Base-by-base conservation (phyloP, 2,113 vertebrate species). In the Lepus timidus region DNA sequence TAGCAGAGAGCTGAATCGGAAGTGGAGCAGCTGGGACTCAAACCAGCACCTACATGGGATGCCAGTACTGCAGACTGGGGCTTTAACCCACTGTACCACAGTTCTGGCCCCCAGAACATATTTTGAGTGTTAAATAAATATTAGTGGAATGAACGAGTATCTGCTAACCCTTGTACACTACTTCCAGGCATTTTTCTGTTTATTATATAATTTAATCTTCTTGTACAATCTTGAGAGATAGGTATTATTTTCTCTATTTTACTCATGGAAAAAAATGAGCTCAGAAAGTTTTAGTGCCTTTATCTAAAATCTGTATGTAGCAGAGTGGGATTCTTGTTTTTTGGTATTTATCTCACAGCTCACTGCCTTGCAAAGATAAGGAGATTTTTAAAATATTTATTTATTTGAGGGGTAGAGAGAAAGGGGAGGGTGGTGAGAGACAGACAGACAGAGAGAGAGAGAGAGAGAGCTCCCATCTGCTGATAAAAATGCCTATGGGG, bases 241-340 rank as follows among this genome's bases (percentile, higher is more conserved):
- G 39, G 6, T n/a, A 80, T 85, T 80, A 80, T n/a, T 70, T 81
- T 92, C n/a, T 17, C 20, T 33, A 39, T 91, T 95, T 94, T 71
- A 78, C 20, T 90, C 52, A 92, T 75, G 67, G 73, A 61, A 86
- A 90, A 90, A 65, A 23, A 58, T 36, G 25, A 49, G 17, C 58
- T 92, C 51, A 61, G 62, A 36, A 78, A 92, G 39, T 90, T 74
- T 75, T 79, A 39, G 23, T 19, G 16, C 6, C 36, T 68, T 89
- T 6, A 51, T 9, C 10, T 36, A 55, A 64, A 75, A 39, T 75
- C 44, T 68, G 0, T 58, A 74, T 61, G 33, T 20, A 36, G 6
- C 49, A 67, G 76, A 75, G 39, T 27, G 22, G 27, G 90, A 58
- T n/a, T 70, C 61, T 36, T 9, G 20, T 14, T n/a, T n/a, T 74